Base-by-base conservation (phyloP, 2,888 invertebrate species). In the Sarcophaga variegata region DNA sequence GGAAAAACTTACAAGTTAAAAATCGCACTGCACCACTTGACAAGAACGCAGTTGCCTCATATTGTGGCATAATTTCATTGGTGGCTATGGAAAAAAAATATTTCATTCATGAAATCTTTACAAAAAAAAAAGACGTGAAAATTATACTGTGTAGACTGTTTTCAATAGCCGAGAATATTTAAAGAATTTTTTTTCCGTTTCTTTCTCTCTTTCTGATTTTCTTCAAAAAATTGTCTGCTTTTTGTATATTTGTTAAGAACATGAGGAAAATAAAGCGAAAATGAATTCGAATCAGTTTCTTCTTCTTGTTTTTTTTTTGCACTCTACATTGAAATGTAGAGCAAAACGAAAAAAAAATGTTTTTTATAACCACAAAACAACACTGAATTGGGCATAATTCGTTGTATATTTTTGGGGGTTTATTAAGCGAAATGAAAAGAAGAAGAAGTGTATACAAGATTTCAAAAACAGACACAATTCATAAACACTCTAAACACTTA, bases 11-110 rank as follows among this genome's bases (percentile, higher is more conserved):
- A 77, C 69, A 83, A 83, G 83, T 64, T 79, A 64, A 17, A 81
- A 81, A 83, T 86, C 83, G 83, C 81, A 86, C 83, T 83, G 86
- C 86, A 86, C 69, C 83, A 86, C 86, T 81, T 83, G 78, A 83
- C 81, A 86, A 81, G 83, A 75, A 67, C 37, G 27, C 20, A 67
- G 60, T 27, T 72, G 49, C 22, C 75, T 75, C 62, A 49, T 63
- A 70, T 54, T 66, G 67, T 27, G 75, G n/a, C n/a, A 45, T 69
- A 74, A 63, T 62, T 66, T 45, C 70, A 71, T 75, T 71, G 45
- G 69, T 70, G 70, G 76, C 72, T 54, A 75, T 37, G 49, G 20
- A 66, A 12, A 74, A 74, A 81, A 85, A 47, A n/a, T 47, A 78
- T 45, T 83, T 80, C 76, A 86, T 80, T 83, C 86, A 83, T 76